Evolutionary conservation across 2,888 invertebrate species (phyloP).

Genomic region (Parasteatoda lunata): DNA sequence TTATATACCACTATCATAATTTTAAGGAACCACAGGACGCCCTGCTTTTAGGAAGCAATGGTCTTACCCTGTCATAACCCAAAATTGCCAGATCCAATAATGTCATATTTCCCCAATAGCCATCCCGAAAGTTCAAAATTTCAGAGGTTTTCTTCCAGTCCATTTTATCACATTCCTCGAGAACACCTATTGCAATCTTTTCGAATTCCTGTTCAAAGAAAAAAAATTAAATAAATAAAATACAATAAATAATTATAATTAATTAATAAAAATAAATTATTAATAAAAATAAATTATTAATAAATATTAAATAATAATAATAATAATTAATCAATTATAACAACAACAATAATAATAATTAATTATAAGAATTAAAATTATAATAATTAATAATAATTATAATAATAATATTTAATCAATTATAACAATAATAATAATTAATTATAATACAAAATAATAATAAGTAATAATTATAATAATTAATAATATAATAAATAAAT

Average conservation of each 20-base stretch:
- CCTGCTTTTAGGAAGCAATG: background rate
- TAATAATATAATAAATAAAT: no score
- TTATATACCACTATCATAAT: background rate
- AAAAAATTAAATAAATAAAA: background rate
- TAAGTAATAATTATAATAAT: no score
- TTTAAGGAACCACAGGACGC: background rate
- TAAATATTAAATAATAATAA: no score
- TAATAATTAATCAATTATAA: no score
- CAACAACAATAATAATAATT: no score
- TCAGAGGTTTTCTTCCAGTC: conserved; percentile 74
- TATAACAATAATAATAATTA: no score
- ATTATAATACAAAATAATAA: no score
- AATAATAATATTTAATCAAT: no score
- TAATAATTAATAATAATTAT: no score
- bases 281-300: no score
- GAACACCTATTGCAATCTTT: conserved; percentile 73
- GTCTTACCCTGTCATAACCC: conserved; percentile 71
- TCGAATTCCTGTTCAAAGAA: conserved; percentile 73
- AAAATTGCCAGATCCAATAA: conserved; percentile 74
- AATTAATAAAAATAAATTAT: background rate
- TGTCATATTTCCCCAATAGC: conserved; percentile 73
- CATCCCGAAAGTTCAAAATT: conserved; percentile 73
- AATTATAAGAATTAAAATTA: no score
- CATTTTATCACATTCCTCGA: conserved; percentile 73
- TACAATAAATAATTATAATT: background rate